phyloP scores from a whole-genome alignment of 2,888 invertebrate genomes.

The Arctia plantaginis region DNA sequence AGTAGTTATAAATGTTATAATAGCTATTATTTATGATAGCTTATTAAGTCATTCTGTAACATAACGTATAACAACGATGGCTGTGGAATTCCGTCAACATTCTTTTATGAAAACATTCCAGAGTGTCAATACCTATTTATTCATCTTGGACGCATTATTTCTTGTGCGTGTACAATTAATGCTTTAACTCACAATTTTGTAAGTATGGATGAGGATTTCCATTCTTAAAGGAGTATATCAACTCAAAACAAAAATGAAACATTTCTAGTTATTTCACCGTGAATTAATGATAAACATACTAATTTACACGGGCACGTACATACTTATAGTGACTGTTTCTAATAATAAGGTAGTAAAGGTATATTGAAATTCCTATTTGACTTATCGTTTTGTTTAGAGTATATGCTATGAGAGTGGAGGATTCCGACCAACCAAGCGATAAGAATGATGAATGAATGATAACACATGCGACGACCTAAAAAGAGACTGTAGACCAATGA shows the following conservation, averaged over 20 bases:
- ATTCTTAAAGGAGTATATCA: too few relatives aligned
- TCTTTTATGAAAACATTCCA: neutral
- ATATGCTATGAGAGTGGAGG: neutral
- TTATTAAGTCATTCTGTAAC: neutral
- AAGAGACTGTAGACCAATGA: neutral
- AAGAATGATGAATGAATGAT: neutral
- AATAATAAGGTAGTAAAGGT: neutral
- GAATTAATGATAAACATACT: too few relatives aligned
- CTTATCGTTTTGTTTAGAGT: neutral
- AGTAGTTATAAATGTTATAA: neutral
- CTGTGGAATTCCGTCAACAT: neutral
- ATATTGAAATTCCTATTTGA: neutral
- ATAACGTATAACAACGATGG: neutral
- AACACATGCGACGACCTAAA: neutral
- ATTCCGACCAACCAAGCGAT: neutral
- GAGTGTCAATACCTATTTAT: neutral
- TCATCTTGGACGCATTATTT: neutral
- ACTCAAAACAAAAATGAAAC: too few relatives aligned
- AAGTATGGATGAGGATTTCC: too few relatives aligned
- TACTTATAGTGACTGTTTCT: neutral
- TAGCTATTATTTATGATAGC: neutral
- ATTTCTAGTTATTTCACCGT: too few relatives aligned
- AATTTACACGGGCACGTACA: neutral
- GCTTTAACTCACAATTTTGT: too few relatives aligned
- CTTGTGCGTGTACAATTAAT: neutral